Evolutionary conservation across 2,113 vertebrate species (phyloP).

Genomic region (Ia io): DNA sequence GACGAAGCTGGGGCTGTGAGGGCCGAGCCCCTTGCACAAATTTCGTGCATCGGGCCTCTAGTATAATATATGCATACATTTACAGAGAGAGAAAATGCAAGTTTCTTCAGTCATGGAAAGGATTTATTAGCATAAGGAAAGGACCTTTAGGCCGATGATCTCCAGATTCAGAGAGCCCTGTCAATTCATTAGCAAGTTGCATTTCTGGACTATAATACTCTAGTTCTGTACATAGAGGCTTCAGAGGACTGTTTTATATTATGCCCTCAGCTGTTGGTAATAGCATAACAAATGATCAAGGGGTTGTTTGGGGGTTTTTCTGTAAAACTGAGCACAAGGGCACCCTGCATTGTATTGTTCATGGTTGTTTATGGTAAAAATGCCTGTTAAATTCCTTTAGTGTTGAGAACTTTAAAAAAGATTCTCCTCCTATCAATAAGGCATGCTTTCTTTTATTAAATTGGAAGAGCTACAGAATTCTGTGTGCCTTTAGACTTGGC

Average conservation of each 20-base stretch:
- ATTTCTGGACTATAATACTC: neutral
- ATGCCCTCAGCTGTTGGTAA: neutral
- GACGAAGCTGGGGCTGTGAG: no score
- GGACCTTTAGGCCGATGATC: neutral
- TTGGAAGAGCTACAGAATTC: neutral
- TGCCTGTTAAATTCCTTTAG: neutral
- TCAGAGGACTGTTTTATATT: neutral
- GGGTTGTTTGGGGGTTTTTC: neutral
- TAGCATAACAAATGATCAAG: neutral
- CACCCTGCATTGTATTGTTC: neutral
- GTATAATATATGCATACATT: neutral
- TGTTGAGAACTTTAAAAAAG: slow-evolving; percentile 8
- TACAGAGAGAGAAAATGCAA: slow-evolving; percentile 8
- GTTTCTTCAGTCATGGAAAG: neutral
- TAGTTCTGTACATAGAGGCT: neutral
- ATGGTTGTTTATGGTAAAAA: neutral
- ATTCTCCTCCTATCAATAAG: neutral
- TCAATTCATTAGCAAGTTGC: neutral
- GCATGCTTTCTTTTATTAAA: neutral
- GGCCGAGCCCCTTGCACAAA: no score
- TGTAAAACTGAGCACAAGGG: neutral
- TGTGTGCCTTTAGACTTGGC: neutral
- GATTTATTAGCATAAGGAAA: neutral
- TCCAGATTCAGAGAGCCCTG: neutral
- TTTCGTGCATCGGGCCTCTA: no score